Evolutionary conservation across 2,113 vertebrate species (phyloP), one percentile per base, ranked within the genome.

Genomic region (Xiphophorus hellerii): DNA sequence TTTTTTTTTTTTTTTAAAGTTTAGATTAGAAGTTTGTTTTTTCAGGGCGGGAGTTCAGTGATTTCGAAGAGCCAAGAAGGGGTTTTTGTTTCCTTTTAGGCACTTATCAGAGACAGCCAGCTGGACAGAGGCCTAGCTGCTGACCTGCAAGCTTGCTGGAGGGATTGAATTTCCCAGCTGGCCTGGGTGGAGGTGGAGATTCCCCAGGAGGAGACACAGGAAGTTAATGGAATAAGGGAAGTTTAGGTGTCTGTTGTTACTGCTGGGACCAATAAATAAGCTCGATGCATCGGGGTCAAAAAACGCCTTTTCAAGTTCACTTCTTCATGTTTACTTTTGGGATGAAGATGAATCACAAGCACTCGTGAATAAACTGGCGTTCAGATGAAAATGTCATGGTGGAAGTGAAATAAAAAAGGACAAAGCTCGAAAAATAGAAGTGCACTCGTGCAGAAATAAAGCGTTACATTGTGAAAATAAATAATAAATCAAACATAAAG

Each of bases 341-440:
- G 8, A 4, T 69, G 27, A 69, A 25, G 39, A 25, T 54, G 11
- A 51, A 69, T 29, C 28, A 22, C 20, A 31, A 48, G 66, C 44
- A 20, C n/a, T 61, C 14, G 11, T 61, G 14, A 37, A 28, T 20
- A 33, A 61, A 73, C 0, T 39, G 42, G 69, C 76, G 28, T 78
- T 78, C 10, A 37, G 64, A 72, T 80, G 33, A 66, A 84, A 82
- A 84, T 75, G 72, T 84, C 81, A 81, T 58, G 3, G 25, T 69
- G 61, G 60, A 15, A 70, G 74, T 68, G 39, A 42, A 25, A 39
- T 4, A 27, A 17, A 1, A 1, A 44, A 25, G 51, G 60, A 31
- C 42, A 74, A 77, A 0, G 15, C 27, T 14, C 35, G 0, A 44
- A 63, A 39, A 70, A 72, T 33, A 27, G 17, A 75, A 66, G 66